Base-by-base conservation (phyloP, 1,140 invertebrate genomes). In the Danaus melanippus region DNA sequence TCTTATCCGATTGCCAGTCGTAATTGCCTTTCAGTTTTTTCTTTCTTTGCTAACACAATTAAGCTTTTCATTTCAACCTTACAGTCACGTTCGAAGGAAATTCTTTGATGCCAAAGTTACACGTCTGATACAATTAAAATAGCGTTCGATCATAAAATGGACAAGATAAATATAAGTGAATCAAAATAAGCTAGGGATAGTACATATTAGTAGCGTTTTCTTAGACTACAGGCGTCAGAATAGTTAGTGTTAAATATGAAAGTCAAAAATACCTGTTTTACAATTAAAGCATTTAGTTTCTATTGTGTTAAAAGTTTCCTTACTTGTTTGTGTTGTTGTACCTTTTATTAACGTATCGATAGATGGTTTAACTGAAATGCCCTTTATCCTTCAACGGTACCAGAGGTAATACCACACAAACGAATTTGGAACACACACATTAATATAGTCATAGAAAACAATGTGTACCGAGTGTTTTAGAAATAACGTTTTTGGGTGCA, bases 221-320 rank as follows among this genome's bases (percentile, higher is more conserved):
- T 69, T 69, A 69, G 44, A 63, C 64, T 66, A 63, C 58, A 69
- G 60, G 64, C 60, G 51, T 56, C 58, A 61, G 66, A 66, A 54
- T 64, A 69, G 62, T 60, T 68, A 73, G 67, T 69, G 64, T 67
- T 71, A 69, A 66, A 72, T 74, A 63, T 73, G 67, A 67, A 65
- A 74, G 56, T 86, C 71, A 71, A 84, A 83, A 86, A 84, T 86
- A 86, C 83, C 83, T 86, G 83, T 86, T 84, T 84, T 60, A 70
- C 59, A 62, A 74, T 86, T 86, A 86, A 86, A 86, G 83, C 83
- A 83, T 86, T 83, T 57, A 66, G 77, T 86, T 86, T 57, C 77
- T 70, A 75, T 81, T 79, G 79, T 81, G 80, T 80, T 73, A 58
- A 66, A 62, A 72, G 65, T 65, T 60, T 55, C 54, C 42, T 58